phyloP scores from a whole-genome alignment of 35 echinoderm and acorn worm species.

The Heliocidaris erythrogramma region DNA sequence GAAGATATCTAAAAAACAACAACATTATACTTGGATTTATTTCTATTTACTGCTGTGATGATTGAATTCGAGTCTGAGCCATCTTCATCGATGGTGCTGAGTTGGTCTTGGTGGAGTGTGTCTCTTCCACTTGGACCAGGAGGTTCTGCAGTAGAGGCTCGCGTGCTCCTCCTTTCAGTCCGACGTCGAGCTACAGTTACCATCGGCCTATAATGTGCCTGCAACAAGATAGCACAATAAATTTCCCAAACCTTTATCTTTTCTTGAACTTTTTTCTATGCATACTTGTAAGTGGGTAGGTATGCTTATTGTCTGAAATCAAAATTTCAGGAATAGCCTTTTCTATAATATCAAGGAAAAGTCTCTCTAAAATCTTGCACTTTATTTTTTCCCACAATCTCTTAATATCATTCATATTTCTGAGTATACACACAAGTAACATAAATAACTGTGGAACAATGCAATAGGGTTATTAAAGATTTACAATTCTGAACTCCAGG shows the following conservation, averaged over 20 bases:
- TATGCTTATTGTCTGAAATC: no score
- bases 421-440: no score
- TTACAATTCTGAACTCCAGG: no score
- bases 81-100: conserved; percentile 20
- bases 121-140: not conserved
- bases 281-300: no score
- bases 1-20: no score
- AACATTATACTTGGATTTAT: not conserved
- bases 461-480: no score
- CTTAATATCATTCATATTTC: not conserved
- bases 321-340: not conserved
- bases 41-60: conserved; percentile 10
- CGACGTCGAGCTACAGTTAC: conserved; percentile 30
- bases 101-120: conserved; percentile 20
- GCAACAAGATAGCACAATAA: not conserved
- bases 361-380: not conserved
- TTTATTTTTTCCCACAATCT: not conserved
- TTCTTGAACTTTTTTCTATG: not conserved
- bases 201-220: conserved; percentile 60
- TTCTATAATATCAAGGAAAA: not conserved
- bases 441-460: no score
- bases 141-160: not conserved
- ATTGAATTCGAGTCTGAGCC: conserved; percentile 10
- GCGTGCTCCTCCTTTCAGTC: conserved; percentile 14
- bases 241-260: not conserved